Percentiles rank a stretch among this genome's conserved stretches.
phyloP scores from a whole-genome alignment of 2,797 vertebrate genomes.

The Pampus argenteus region DNA sequence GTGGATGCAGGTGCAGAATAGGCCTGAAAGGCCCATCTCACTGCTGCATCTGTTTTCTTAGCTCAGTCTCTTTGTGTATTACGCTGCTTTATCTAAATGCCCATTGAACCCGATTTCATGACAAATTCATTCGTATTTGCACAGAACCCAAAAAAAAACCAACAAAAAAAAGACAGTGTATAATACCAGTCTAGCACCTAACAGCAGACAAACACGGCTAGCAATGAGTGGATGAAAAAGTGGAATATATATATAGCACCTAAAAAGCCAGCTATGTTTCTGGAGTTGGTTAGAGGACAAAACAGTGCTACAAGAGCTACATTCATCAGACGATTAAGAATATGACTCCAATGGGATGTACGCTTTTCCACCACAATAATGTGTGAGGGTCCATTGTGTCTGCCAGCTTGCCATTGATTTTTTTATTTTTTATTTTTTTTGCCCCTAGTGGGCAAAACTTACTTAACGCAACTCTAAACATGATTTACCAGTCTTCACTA shows the following conservation, averaged over 20 bases:
- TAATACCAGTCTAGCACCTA: neutral
- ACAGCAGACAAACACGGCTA: neutral
- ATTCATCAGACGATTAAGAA: neutral
- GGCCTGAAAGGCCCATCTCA: slow-evolving; percentile 35
- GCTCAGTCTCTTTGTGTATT: slow-evolving; percentile 20
- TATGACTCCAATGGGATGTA: neutral
- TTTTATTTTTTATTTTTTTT: neutral
- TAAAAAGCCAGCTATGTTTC: neutral
- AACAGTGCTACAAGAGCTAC: neutral
- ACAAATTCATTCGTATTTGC: slow-evolving; percentile 12
- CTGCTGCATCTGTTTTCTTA: slow-evolving; percentile 27
- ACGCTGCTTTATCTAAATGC: slow-evolving; percentile 18
- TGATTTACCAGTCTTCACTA: neutral
- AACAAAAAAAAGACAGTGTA: too few relatives aligned
- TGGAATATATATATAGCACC: neutral
- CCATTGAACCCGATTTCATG: slow-evolving; percentile 12
- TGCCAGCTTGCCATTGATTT: neutral
- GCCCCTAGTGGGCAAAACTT: neutral
- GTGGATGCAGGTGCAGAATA: slow-evolving; percentile 57
- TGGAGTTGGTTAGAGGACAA: neutral
- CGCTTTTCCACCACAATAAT: neutral
- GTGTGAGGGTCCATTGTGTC: neutral
- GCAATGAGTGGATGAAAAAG: neutral
- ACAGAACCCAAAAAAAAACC: neutral
- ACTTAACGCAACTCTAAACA: neutral